Base-by-base conservation (phyloP, 2,113 vertebrate species). In the Shinisaurus crocodilurus region DNA sequence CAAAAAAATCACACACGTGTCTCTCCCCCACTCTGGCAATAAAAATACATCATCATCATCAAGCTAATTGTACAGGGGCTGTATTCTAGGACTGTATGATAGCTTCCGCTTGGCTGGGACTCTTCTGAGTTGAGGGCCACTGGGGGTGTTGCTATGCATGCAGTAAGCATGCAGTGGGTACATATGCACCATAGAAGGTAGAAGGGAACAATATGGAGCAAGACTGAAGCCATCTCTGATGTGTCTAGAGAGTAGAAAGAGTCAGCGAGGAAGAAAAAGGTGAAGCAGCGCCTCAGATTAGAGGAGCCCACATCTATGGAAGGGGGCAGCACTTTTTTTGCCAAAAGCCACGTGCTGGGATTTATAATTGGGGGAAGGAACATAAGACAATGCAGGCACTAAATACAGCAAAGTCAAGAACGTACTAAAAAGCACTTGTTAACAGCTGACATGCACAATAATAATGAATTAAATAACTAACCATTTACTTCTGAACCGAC, bases 391-490 rank as follows among this genome's bases (percentile, higher is more conserved):
- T 97, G 97, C 98, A 96, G 97, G 97, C 97, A 97, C 97, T 97
- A 98, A 97, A 96, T 97, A 98, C 97, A 98, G 97, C 97, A 97
- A 98, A 98, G 98, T 97, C 97, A 97, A 98, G 97, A 97, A 97
- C 97, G 95, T 97, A 97, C 97, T 98, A 97, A 97, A 98, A 98
- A 98, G 96, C 98, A 98, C 97, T 97, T 97, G 97, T 97, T 97
- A 98, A 98, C 97, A 97, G 98, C 98, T 97, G 98, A 98, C 98
- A 99, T 99, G 98, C 98, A 98, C n/a, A n/a, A n/a, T n/a, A n/a
- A n/a, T n/a, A n/a, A n/a, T n/a, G n/a, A n/a, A n/a, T 48, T 48
- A 48, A 48, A 48, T 48, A 48, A 48, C 48, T 48, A 48, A 48
- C 48, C 48, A 48, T 48, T 48, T 48, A 48, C 48, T 48, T 48